Base-by-base conservation (phyloP, 2,888 invertebrate species). In the Chalcosyrphus nemorum region DNA sequence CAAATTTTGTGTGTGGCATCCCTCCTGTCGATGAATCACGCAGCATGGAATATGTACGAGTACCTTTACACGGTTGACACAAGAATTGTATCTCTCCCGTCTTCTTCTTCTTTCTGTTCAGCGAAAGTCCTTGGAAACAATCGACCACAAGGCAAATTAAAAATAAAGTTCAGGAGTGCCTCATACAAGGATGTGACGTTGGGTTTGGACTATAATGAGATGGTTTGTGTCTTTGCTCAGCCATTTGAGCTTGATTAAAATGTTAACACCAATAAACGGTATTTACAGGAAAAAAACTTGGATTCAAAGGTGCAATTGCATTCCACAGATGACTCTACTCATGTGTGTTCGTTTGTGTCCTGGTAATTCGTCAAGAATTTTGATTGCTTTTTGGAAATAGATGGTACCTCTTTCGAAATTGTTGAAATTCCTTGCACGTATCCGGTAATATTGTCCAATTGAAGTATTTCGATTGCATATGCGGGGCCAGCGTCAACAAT, bases 331-430 rank as follows among this genome's bases (percentile, higher is more conserved):
- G 71, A 32, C 57, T 81, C 47, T 11, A 35, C 65, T 71, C 56
- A 72, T 78, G 80, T 78, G 63, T 61, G 38, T 15, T 75, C 70
- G 80, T 80, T 50, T 63, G 41, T 84, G 78, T 57, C 24, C 63
- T 56, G 61, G 75, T 85, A 85, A 81, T 85, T 85, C 81, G 85
- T 85, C 85, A 85, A 85, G 81, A 85, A 85, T 85, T 85, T 85
- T 81, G 85, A 85, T 85, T 85, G 81, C 85, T 81, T 81, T 81
- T 29, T 38, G 81, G 61, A 59, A 76, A 76, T 57, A 57, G 68
- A 68, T 54, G 50, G 43, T 17, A 21, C 13, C 21, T 17, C 24
- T 9, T 3, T 35, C 24, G 11, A 71, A 72, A 80, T 80, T 65
- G 74, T 70, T 75, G 35, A 32, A 74, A 84, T 84, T 84, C 84